Conservation (phyloP, 1,140 invertebrate genomes). For the Dreissena rostriformis region DNA sequence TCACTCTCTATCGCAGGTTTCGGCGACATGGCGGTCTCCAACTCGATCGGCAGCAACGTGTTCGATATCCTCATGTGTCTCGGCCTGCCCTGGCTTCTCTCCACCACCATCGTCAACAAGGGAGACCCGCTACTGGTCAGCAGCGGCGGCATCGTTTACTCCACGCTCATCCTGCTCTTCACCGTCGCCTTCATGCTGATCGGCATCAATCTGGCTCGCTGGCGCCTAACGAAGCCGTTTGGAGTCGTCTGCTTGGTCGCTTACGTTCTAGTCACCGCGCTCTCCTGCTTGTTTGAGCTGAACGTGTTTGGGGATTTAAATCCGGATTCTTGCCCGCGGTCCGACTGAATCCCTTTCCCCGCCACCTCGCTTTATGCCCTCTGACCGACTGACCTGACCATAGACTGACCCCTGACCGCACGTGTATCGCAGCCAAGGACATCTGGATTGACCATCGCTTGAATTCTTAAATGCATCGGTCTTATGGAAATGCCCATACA, state of each 20-base stretch:
- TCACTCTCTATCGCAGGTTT: constrained; percentile 77
- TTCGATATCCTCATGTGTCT: constrained; percentile 99
- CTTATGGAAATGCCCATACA: no score
- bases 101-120: constrained; percentile 60
- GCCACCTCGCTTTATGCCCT: no score
- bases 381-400: no score
- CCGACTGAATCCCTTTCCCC: not conserved
- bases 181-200: constrained; percentile 76
- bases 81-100: constrained; percentile 91
- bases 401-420: no score
- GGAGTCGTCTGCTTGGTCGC: constrained; percentile 71
- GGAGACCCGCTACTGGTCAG: constrained; percentile 65
- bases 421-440: no score
- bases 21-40: constrained; percentile 99
- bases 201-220: constrained; percentile 69
- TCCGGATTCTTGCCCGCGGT: constrained; percentile 70
- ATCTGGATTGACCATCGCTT: no score
- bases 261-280: constrained; percentile 71
- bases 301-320: constrained; percentile 79
- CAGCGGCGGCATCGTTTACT: constrained; percentile 74
- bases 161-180: constrained; percentile 74
- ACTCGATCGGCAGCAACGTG: constrained; percentile 99
- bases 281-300: constrained; percentile 78
- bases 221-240: constrained; percentile 72
- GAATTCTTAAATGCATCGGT: no score